Evolutionary conservation across 2,797 vertebrate genomes (phyloP), one percentile per base, ranked within the genome.

Genomic region (Diglossa cyanea): DNA sequence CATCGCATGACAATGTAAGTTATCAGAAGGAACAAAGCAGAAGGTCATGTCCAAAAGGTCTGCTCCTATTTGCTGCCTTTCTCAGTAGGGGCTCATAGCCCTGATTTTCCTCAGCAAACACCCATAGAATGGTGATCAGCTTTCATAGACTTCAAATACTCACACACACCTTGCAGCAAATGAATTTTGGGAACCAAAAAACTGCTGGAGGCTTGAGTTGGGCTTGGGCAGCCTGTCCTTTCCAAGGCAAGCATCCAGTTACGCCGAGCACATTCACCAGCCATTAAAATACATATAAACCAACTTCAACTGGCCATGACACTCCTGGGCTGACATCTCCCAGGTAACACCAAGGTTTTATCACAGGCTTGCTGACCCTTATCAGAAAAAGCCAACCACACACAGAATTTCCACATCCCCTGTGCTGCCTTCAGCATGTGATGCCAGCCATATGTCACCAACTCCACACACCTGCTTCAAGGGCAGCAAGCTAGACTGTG

Each of bases 1-100:
- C 45, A 42, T 0, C 0, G 2, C 9, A 11, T 4, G 14, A 31
- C 28, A 68, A 7, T 1, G 1, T 8, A 37, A 77, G 45, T 31
- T 54, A 51, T 8, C n/a, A 72, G 70, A 81, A 92, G 35, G 12
- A 77, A 7, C 54, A 86, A 72, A 68, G 50, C 30, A 86, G 42
- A 33, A 62, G 53, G n/a, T 51, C 67, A 54, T 2, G 4, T 26
- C 40, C 48, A 51, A 72, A 58, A 78, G 37, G 51, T 58, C 66
- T 58, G 3, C 23, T 86, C 40, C 18, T 58, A 45, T 88, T 80
- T 93, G 54, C 26, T 73, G 65, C 63, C 51, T 62, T 58, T 31
- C 58, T 66, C 77, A 65, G 80, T 54, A 81, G 55, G 58, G 37
- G 23, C 31, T 76, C 51, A 12, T 0, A 21, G 47, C 44, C 35